phyloP scores from a whole-genome alignment of 2,888 invertebrate genomes.

The Drosophila mulleri region DNA sequence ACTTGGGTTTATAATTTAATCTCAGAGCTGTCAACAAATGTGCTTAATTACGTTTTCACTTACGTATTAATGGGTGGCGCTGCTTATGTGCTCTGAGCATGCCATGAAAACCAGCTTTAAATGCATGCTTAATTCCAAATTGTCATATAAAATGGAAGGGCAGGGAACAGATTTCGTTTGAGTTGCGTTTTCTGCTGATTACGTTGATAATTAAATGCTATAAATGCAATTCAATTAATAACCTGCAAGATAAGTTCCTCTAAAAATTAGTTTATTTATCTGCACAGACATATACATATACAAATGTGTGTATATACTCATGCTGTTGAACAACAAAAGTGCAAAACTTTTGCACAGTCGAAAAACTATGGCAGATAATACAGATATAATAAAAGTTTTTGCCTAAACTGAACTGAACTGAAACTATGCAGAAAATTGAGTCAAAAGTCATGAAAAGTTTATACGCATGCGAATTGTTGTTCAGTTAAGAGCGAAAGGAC shows the following conservation, averaged over 20 bases:
- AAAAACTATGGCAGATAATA: conserved; percentile 47
- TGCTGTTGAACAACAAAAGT: conserved; percentile 28
- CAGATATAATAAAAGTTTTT: conserved; percentile 50
- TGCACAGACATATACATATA: background rate
- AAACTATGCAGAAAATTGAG: conserved; percentile 53
- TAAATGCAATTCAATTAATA: conserved; percentile 20
- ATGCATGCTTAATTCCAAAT: conserved; percentile 16
- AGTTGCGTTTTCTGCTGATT: conserved; percentile 12
- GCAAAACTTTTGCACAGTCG: conserved; percentile 27
- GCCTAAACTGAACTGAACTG: conserved; percentile 17
- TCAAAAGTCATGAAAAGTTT: conserved; percentile 53
- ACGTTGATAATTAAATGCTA: conserved; percentile 9
- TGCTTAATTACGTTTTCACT: conserved; percentile 47
- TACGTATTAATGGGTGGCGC: conserved; percentile 39
- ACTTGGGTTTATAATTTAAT: conserved; percentile 53
- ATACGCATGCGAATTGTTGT: conserved; percentile 39
- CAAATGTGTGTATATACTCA: background rate
- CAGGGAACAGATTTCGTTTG: background rate
- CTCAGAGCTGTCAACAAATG: conserved; percentile 52
- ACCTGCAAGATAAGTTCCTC: background rate
- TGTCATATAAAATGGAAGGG: background rate
- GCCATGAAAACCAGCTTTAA: conserved; percentile 23
- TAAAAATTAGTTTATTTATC: conserved; percentile 14
- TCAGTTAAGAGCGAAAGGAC: conserved; percentile 21
- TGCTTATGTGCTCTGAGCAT: conserved; percentile 35